Evolutionary conservation across 1,140 invertebrate species (phyloP), one percentile per base, ranked within the genome.

Genomic region (Eueides isabella): DNA sequence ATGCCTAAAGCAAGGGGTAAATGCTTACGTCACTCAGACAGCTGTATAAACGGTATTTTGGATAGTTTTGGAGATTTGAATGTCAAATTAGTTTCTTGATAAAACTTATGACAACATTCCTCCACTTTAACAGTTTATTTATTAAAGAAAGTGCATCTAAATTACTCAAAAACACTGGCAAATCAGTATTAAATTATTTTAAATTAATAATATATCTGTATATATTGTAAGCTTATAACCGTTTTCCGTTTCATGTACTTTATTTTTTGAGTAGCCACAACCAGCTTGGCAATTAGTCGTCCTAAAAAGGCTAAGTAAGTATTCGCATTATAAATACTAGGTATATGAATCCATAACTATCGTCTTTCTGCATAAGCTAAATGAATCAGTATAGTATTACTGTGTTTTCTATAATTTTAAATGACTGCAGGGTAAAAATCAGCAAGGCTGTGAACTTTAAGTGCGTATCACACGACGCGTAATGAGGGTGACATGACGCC

Each of bases 401-500:
- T 55, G 2, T 23, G 11, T 55, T 63, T 29, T 63, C 28, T 63
- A 63, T 19, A 29, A 63, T 63, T 63, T 30, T 30, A 63, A 63
- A 63, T 63, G 7, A 63, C 48, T 55, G 29, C 29, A 63, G 26
- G 61, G 28, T 63, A 63, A 38, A 70, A 70, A 70, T 62, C 68
- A 70, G 68, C n/a, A 16, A 19, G 44, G 35, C 61, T 70, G 31
- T 70, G 68, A 69, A 19, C 41, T 44, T 69, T 70, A 70, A 70
- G 61, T 70, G 63, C 62, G 72, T 74, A 71, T 75, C 68, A 71
- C 64, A 66, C 67, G 67, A 69, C 68, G 67, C 71, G 74, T 76
- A 78, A 76, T 72, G 71, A 72, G 77, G 76, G 72, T 72, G 68
- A 71, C 69, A 72, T 48, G 67, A 63, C 61, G 61, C 61, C 61